A percentile compares a stretch with the other conserved stretches of the same genome.
Evolutionary conservation across 2,113 vertebrate genomes (phyloP).

Genomic region (Vombatus ursinus): DNA sequence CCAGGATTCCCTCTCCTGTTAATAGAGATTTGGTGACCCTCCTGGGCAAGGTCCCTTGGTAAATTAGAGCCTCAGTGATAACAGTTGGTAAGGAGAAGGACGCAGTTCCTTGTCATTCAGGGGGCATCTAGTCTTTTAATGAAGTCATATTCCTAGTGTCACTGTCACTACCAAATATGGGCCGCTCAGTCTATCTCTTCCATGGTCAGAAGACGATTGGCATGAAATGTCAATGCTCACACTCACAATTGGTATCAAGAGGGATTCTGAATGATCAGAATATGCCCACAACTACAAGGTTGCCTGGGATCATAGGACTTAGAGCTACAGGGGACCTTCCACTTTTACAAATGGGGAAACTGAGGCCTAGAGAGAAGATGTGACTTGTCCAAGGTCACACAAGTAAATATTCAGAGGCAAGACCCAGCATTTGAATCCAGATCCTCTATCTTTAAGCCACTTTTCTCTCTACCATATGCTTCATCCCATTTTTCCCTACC

Average conservation of each 20-base stretch:
- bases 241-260: too few relatives aligned
- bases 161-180: too few relatives aligned
- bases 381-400: not conserved
- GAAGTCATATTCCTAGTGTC: not conserved
- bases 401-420: not conserved
- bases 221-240: too few relatives aligned
- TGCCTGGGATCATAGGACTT: not conserved
- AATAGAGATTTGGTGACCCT: not conserved
- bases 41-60: not conserved
- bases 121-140: not conserved
- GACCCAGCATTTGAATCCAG: not conserved
- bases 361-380: not conserved
- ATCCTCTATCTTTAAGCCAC: too few relatives aligned
- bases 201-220: too few relatives aligned
- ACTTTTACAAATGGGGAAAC: not conserved
- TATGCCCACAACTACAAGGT: too few relatives aligned
- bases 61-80: not conserved
- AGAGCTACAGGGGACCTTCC: not conserved
- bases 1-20: not conserved
- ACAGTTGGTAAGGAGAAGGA: not conserved
- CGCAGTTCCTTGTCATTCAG: not conserved
- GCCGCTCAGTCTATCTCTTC: too few relatives aligned
- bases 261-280: too few relatives aligned
- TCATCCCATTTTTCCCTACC: too few relatives aligned
- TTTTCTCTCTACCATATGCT: not conserved